Evolutionary conservation across 2,113 vertebrate species (phyloP), one percentile per base, ranked within the genome.

Genomic region (Galeopterus variegatus): DNA sequence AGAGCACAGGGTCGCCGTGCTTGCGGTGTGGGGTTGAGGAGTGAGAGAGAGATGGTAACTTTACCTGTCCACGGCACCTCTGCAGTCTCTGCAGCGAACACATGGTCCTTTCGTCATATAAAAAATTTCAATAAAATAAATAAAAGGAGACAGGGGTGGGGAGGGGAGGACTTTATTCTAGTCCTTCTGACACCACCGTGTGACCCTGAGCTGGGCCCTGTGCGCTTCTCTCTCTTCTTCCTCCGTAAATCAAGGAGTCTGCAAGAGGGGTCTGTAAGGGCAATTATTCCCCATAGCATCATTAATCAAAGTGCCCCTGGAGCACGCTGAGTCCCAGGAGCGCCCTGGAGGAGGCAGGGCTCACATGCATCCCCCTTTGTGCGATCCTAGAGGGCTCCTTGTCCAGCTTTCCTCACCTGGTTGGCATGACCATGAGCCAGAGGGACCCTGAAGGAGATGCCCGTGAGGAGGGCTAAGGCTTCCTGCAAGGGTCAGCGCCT

Each of bases 341-440:
- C 31, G 36, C 3, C 33, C 1, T 1, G 0, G 36, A 82, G 50
- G 31, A 75, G 41, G 33, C 67, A 36, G 31, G 69, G 52, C 52
- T 50, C 8, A 31, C 9, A 19, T 9, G 36, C 7, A 24, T 1
- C 24, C 17, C 23, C 4, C 28, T 18, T 23, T 5, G 28, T 1
- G 15, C 21, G 8, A 31, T 69, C 81, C 33, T 48, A 41, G 75
- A n/a, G 24, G 45, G 54, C 36, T 60, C 36, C 36, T 52, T 12
- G 24, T 14, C 41, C 80, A 50, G 21, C 41, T 50, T 52, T 89
- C 45, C 65, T 70, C 56, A 18, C 88, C 26, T 6, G 4, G 50
- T 23, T 28, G 41, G 24, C 36, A 6, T 52, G 52, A 19, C 41
- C 31, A 17, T 21, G 50, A 88, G 67, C 5, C 65, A 52, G 24